Evolutionary conservation across 2,113 vertebrate species (phyloP).

Genomic region (Noctilio leporinus): DNA sequence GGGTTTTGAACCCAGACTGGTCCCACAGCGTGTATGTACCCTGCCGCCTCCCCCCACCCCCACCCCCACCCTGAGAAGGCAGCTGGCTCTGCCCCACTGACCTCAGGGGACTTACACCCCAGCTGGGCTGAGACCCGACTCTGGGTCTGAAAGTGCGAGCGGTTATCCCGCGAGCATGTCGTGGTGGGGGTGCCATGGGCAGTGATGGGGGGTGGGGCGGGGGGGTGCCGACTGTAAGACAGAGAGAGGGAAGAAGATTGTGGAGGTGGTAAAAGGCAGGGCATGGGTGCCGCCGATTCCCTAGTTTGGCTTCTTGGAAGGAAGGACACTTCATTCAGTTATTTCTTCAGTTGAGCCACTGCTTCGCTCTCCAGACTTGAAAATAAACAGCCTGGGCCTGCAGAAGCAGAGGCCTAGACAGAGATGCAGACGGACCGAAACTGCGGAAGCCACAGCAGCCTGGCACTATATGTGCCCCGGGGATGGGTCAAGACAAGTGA

Average conservation of each 20-base stretch:
- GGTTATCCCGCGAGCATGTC: neutral
- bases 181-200: rapidly evolving
- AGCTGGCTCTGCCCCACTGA: too few relatives aligned
- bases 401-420: neutral
- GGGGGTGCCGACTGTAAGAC: too few relatives aligned
- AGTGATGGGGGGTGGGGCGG: neutral
- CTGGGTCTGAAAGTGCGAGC: neutral
- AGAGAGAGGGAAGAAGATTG: rapidly evolving
- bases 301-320: neutral
- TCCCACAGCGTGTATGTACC: neutral
- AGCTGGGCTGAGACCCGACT: neutral
- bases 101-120: rapidly evolving
- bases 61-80: too few relatives aligned
- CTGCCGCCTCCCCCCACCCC: too few relatives aligned
- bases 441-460: too few relatives aligned
- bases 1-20: neutral
- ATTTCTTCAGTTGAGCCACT: neutral
- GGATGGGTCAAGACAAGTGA: too few relatives aligned
- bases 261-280: rapidly evolving
- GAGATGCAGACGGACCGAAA: neutral
- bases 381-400: too few relatives aligned
- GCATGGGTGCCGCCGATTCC: neutral
- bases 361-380: neutral
- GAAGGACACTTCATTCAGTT: neutral
- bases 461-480: too few relatives aligned